phyloP scores from a whole-genome alignment of 2,113 vertebrate species.

The Terrapene triunguis region DNA sequence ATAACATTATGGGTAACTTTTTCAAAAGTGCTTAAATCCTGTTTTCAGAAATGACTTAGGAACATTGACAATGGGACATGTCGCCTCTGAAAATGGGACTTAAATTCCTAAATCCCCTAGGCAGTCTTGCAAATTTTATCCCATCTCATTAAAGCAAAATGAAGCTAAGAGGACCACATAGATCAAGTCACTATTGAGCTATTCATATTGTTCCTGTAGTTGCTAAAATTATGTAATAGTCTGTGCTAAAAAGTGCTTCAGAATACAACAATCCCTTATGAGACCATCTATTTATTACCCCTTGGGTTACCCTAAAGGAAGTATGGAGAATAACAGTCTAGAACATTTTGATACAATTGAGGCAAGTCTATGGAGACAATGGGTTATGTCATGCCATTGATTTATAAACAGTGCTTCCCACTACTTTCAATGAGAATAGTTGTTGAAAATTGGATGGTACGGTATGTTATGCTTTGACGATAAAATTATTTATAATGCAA shows the following conservation, averaged over 20 bases:
- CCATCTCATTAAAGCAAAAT: no score
- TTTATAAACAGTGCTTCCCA: background rate
- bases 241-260: background rate
- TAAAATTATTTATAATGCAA: background rate
- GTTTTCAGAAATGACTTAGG: background rate
- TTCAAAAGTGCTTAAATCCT: accelerated
- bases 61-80: background rate
- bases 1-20: background rate
- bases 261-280: accelerated
- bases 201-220: background rate
- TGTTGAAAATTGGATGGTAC: background rate
- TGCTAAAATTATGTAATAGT: background rate
- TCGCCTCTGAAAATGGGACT: background rate
- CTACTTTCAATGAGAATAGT: background rate
- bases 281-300: background rate
- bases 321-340: background rate
- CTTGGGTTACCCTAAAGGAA: background rate
- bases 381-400: accelerated
- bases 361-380: background rate
- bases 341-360: background rate
- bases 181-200: background rate
- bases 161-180: background rate
- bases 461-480: background rate
- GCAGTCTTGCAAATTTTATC: background rate
- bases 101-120: background rate